Base-by-base conservation (phyloP, 2,797 vertebrate genomes). In the Gobio occitaniae region DNA sequence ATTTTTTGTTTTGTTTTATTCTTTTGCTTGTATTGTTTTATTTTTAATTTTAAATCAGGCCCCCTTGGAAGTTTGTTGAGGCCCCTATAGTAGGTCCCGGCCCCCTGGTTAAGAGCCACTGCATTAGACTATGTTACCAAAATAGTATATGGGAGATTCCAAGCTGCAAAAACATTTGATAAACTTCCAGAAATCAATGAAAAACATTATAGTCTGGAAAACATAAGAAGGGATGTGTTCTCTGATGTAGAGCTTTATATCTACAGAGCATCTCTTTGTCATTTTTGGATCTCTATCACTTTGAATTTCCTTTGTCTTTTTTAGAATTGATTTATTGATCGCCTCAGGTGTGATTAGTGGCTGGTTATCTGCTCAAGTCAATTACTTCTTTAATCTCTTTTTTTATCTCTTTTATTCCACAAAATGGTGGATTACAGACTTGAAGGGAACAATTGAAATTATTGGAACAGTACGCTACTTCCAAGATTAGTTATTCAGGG, bases 281-380 rank as follows among this genome's bases (percentile, higher is more conserved):
- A 36, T n/a, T 75, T 65, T 52, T 25, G 21, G 44, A 83, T 15
- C 44, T 75, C 32, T 65, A 13, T 65, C 12, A 38, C 32, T 65
- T 75, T 50, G 7, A 75, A 50, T 16, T 63, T 32, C 19, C 25
- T 32, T 72, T 63, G 68, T 72, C 25, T 61, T 38, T 72, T 72
- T 48, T 13, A 48, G 38, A 72, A 82, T 21, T 2, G 19, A 21
- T 59, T 59, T n/a, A 32, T 21, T 71, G 25, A 82, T 47, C 16
- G 3, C 52, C 68, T 82, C 52, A 71, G 38, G n/a, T 15, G 68
- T 72, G 16, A 47, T 59, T 25, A 61, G 68, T 2, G 54, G 38
- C 50, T 38, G 32, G 79, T 29, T 25, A 80, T 80, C 32, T 56
- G 13, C 21, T 72, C 41, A 61, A 61, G 4, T 72, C 41, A 82